These are phyloP conservation scores for Benitochromis conjunctus DNA, from an alignment of 2,113 vertebrate species.

Conservation along the genomic window DNA sequence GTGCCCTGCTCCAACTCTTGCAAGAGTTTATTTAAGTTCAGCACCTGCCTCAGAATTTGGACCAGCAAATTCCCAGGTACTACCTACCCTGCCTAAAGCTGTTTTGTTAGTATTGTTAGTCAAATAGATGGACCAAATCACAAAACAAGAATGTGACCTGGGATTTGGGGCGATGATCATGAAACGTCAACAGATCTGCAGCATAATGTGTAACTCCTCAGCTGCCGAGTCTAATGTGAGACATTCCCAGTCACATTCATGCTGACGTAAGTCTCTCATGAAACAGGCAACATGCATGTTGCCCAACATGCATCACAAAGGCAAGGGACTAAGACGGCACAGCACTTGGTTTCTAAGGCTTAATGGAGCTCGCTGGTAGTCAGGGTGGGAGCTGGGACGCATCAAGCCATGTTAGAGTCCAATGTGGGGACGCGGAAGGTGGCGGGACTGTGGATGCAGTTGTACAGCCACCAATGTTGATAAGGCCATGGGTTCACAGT, in stretches of 20 bases:
- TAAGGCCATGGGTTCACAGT: conserved; percentile 59
- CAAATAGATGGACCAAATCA: conserved; percentile 26
- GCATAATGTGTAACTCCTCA: not conserved
- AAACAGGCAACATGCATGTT: conserved; percentile 71
- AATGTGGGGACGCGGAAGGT: conserved; percentile 35
- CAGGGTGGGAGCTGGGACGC: conserved; percentile 11
- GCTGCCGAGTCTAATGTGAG: not conserved
- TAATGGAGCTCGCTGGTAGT: conserved; percentile 26
- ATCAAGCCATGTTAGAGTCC: conserved; percentile 65
- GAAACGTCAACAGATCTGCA: not conserved
- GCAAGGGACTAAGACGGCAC: conserved; percentile 25
- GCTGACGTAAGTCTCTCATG: conserved; percentile 49
- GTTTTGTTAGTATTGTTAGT: conserved; percentile 59
- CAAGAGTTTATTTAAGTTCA: not conserved
- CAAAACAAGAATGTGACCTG: conserved; percentile 64
- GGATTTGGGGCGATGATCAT: not conserved
- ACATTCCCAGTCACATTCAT: conserved; percentile 67
- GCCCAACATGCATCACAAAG: conserved; percentile 54
- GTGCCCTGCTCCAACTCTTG: not conserved
- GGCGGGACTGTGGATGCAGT: conserved; percentile 34
- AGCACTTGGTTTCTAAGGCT: conserved; percentile 21
- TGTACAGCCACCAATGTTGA: conserved; percentile 62
- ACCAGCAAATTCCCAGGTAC: not conserved
- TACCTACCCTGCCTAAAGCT: not conserved
- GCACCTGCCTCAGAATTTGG: not conserved